Evolutionary conservation across 2,113 vertebrate genomes (phyloP).

Genomic region (Maccullochella peelii): DNA sequence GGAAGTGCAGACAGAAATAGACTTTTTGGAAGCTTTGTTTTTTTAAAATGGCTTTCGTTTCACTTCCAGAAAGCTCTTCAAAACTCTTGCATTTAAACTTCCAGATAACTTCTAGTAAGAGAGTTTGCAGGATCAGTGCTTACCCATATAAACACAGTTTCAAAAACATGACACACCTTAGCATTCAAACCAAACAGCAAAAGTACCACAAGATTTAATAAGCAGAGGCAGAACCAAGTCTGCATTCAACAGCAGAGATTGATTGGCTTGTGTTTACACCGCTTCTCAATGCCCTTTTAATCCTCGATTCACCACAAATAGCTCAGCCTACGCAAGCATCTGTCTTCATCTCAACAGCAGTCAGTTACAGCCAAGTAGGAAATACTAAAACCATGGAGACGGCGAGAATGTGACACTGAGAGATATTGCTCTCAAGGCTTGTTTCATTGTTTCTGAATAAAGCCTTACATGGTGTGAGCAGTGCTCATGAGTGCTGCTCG

Average conservation of each 20-base stretch:
- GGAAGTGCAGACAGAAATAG: conserved; percentile 2
- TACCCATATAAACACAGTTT: neutral
- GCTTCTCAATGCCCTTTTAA: conserved; percentile 50
- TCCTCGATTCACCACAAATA: conserved; percentile 53
- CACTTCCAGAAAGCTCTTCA: conserved; percentile 22
- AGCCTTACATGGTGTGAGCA: conserved; percentile 78
- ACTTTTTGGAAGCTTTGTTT: conserved; percentile 11
- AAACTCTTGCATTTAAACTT: conserved; percentile 21
- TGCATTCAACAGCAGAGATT: conserved; percentile 3
- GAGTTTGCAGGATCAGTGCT: conserved; percentile 28
- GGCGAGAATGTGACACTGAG: conserved; percentile 69
- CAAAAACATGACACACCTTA: conserved; percentile 15
- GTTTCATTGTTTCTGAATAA: conserved; percentile 70
- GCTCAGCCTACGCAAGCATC: conserved; percentile 67
- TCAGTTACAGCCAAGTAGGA: conserved; percentile 62
- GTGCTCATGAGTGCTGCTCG: conserved; percentile 40
- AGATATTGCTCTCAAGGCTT: conserved; percentile 63
- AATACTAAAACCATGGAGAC: conserved; percentile 72
- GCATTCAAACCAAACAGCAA: conserved; percentile 12
- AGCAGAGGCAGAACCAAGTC: conserved; percentile 8
- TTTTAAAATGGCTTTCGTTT: neutral
- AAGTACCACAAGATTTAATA: conserved; percentile 5
- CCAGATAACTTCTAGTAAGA: neutral
- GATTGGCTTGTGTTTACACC: conserved; percentile 59
- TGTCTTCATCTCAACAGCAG: conserved; percentile 63